phyloP scores from a whole-genome alignment of 2,797 vertebrate species.

The Eospalax fontanierii region DNA sequence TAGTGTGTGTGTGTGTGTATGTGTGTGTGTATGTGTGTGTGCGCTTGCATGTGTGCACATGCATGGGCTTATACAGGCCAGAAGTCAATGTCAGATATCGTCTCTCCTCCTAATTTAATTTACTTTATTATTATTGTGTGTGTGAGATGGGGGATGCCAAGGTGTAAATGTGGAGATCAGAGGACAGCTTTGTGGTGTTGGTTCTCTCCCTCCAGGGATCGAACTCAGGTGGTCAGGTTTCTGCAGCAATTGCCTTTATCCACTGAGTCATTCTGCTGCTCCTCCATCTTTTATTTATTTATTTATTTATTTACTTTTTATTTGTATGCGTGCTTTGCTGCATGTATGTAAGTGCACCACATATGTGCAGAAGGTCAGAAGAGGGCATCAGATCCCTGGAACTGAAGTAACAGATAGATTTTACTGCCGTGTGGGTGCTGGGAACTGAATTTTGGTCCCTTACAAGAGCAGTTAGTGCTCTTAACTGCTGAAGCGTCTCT shows the following conservation, averaged over 20 bases:
- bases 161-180: neutral
- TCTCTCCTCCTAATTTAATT: neutral
- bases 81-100: neutral
- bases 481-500: neutral
- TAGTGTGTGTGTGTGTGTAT: neutral
- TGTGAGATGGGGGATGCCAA: neutral
- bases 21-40: neutral
- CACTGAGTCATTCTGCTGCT: neutral
- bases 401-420: too few species aligned
- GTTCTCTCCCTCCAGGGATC: neutral
- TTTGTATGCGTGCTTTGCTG: too few species aligned
- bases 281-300: too few species aligned
- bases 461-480: too few species aligned
- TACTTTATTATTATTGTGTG: neutral
- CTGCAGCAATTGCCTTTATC: neutral
- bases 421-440: too few species aligned
- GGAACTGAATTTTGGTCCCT: too few species aligned
- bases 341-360: too few species aligned
- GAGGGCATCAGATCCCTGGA: too few species aligned
- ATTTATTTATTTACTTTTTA: too few species aligned
- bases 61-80: neutral
- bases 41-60: neutral
- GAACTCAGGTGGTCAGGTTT: neutral
- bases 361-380: too few species aligned
- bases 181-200: neutral